Evolutionary conservation across 1,140 invertebrate species (phyloP), one percentile per base, ranked within the genome.

Genomic region (Drosophila lini): DNA sequence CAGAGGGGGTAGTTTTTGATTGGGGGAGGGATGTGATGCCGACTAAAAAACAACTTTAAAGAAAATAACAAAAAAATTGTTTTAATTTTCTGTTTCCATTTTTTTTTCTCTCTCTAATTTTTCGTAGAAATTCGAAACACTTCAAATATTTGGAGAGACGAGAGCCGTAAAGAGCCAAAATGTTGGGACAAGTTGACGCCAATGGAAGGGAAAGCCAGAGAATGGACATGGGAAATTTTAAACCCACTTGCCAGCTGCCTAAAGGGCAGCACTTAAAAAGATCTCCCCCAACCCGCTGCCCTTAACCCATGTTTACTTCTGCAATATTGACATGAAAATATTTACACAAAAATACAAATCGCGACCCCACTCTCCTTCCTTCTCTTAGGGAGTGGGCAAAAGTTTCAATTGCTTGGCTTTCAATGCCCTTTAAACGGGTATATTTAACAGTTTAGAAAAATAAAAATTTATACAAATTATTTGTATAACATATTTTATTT

Each of bases 301-400:
- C 58, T 25, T 55, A 22, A n/a, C 3, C 13, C 57, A 38, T 84
- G 78, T 89, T 89, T 84, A 73, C 78, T 78, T 75, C 70, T 81
- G 40, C 84, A 57, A 89, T 89, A 89, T 89, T 89, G 84, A 88
- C 83, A 83, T 67, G 80, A 83, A 63, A 78, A 88, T 86, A 78
- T 85, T 85, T 85, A 81, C 83, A 85, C 82, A 82, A 77, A 82
- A 79, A 88, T 80, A 83, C 67, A 88, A 86, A 86, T 74, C 80
- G 82, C 79, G 65, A 44, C 38, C 38, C 1, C 22, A 38, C 13
- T 31, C 52, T 19, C 28, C 28, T 25, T n/a, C 22, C 47, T 34
- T 32, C 4, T n/a, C 15, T 4, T 31, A 8, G 10, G 10, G 28
- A 16, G 22, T 22, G n/a, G 28, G 11, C 31, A 15, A 41, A 67